Evolutionary conservation across 2,113 vertebrate genomes (phyloP), one percentile per base, ranked within the genome.

Genomic region (Thermophis baileyi): DNA sequence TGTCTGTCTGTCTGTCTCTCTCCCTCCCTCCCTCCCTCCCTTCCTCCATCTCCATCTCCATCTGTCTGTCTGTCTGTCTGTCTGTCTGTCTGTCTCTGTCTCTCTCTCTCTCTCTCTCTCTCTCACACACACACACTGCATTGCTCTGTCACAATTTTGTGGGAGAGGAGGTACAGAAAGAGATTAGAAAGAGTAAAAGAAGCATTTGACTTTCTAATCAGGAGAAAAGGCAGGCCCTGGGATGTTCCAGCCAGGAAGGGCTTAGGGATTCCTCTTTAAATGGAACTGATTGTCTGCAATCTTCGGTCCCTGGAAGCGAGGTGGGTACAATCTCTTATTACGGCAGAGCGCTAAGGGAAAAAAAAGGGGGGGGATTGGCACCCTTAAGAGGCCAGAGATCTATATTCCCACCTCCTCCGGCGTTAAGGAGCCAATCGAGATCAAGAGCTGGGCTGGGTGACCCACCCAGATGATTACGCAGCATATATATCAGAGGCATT

Each of bases 171-270:
- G 10, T 10, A 0, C 63, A 0, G 1, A 57, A 44, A 27, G 60
- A 69, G 20, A 20, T 69, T 69, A 69, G 63, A 69, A 27, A 57
- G 24, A 55, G 57, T 30, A 63, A 63, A 63, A 12, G 4, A 69
- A 63, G 30, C 25, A 47, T 1, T 87, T 40, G 20, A 22, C 49
- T 87, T 91, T 54, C 57, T 85, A 89, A 91, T 30, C 46, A 53
- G 4, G n/a, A 89, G 93, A 85, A 54, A 95, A 85, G 14, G 91
- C 87, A 51, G 92, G 90, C 74, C 63, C 92, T 14, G 25, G 8
- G 35, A 25, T 0, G 1, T 87, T 94, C 55, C 35, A 9, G 49
- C 44, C 25, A 53, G 35, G n/a, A 24, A 51, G 47, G 46, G 47
- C 4, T 51, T 10, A 25, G 10, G 10, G 6, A 12, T 3, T 5